phyloP scores from a whole-genome alignment of 2,888 invertebrate genomes.

The Esperia sulphurella region DNA sequence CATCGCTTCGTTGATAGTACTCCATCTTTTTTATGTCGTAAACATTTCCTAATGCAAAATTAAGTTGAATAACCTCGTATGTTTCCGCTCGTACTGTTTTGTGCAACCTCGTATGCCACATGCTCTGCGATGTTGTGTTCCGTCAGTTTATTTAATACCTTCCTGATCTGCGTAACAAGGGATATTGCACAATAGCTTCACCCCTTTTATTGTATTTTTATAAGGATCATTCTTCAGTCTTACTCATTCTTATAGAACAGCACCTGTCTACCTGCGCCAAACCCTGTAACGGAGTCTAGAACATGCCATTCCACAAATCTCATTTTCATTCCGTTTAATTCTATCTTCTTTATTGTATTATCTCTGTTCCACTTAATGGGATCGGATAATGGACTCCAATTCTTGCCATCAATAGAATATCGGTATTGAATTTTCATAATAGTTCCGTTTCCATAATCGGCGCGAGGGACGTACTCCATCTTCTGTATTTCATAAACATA shows the following conservation, averaged over 20 bases:
- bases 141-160: slow-evolving; percentile 35
- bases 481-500: slow-evolving; percentile 25
- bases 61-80: slow-evolving; percentile 17
- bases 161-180: slow-evolving; percentile 33
- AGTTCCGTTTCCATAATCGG: slow-evolving; percentile 19
- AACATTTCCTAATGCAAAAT: slow-evolving; percentile 28
- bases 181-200: slow-evolving; percentile 28
- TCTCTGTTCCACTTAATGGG: slow-evolving; percentile 13
- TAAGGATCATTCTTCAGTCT: background rate
- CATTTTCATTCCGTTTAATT: slow-evolving; percentile 8
- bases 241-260: slow-evolving; percentile 18
- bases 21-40: slow-evolving; percentile 36
- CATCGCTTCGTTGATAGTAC: slow-evolving; percentile 56
- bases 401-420: slow-evolving; percentile 13
- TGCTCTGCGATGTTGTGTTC: slow-evolving; percentile 16
- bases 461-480: slow-evolving; percentile 19
- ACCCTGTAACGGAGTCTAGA: slow-evolving; percentile 7
- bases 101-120: slow-evolving; percentile 50
- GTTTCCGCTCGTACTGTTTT: slow-evolving; percentile 2
- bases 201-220: slow-evolving; percentile 15
- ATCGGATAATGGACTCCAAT: slow-evolving; percentile 13
- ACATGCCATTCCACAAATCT: slow-evolving; percentile 9
- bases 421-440: slow-evolving; percentile 15
- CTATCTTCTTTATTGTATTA: slow-evolving; percentile 6
- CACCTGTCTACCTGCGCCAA: slow-evolving; percentile 12